These are phyloP conservation scores for Cyprinus carpio DNA, from an alignment of 2,113 vertebrate species.

Conservation along the genomic window DNA sequence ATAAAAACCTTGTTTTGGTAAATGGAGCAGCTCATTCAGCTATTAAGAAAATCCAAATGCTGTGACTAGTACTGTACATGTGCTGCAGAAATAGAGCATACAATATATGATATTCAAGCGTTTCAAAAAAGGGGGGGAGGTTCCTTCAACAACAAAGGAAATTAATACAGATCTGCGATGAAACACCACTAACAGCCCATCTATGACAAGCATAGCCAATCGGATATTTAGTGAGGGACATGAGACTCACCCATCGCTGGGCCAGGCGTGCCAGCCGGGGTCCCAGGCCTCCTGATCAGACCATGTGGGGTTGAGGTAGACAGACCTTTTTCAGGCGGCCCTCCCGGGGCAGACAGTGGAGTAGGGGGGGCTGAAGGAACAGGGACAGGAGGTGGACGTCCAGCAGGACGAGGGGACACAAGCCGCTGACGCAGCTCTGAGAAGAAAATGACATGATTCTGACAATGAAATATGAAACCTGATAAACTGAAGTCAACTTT, in stretches of 20 bases:
- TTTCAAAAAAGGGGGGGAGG: too few species aligned
- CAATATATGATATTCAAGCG: too few species aligned
- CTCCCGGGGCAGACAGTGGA: conserved; percentile 83
- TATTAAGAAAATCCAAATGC: too few species aligned
- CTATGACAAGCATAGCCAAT: neutral
- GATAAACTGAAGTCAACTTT: too few species aligned
- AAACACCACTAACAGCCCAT: neutral
- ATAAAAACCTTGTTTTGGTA: neutral
- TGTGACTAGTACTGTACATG: too few species aligned
- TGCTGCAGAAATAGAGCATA: too few species aligned
- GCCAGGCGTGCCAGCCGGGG: conserved; percentile 84
- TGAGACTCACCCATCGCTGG: conserved; percentile 90
- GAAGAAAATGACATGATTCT: conserved; percentile 36
- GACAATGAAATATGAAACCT: too few species aligned
- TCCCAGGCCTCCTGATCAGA: conserved; percentile 84
- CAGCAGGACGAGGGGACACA: conserved; percentile 79
- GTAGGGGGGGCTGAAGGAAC: conserved; percentile 73
- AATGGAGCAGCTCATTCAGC: too few species aligned
- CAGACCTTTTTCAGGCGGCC: conserved; percentile 83
- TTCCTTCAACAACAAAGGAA: neutral
- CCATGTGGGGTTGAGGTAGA: conserved; percentile 77
- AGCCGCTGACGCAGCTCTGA: conserved; percentile 93
- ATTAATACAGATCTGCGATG: neutral
- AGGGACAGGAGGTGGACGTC: conserved; percentile 69
- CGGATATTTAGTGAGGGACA: conserved; percentile 57